Evolutionary conservation across 2,113 vertebrate species (phyloP).

Genomic region (Ginglymostoma cirratum): DNA sequence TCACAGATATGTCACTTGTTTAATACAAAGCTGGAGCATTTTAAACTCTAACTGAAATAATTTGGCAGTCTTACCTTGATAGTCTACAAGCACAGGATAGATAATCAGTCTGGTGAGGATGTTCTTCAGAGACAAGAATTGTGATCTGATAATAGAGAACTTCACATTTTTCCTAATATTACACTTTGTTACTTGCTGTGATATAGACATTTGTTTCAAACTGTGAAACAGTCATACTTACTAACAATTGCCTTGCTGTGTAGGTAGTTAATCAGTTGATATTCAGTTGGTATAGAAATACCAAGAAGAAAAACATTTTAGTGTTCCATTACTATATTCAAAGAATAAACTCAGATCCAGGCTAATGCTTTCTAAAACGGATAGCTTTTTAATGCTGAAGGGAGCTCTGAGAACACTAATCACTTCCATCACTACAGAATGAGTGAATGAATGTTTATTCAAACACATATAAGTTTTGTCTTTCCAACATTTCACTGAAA

Average conservation of each 20-base stretch:
- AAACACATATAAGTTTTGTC: background rate
- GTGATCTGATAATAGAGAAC: background rate
- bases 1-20: conserved; percentile 30
- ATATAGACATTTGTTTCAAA: background rate
- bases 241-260: background rate
- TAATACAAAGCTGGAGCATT: conserved; percentile 14
- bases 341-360: background rate
- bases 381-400: background rate
- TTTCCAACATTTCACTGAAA: background rate
- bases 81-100: background rate
- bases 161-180: background rate
- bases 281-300: background rate
- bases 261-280: conserved; percentile 11
- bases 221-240: background rate
- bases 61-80: conserved; percentile 19
- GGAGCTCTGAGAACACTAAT: background rate
- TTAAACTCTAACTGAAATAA: conserved; percentile 28
- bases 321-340: background rate
- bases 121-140: conserved; percentile 27
- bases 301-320: background rate
- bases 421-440: background rate
- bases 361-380: background rate
- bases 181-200: background rate
- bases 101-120: background rate
- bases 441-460: background rate